phyloP scores from a whole-genome alignment of 2,888 invertebrate species.

The Clostera curtula region DNA sequence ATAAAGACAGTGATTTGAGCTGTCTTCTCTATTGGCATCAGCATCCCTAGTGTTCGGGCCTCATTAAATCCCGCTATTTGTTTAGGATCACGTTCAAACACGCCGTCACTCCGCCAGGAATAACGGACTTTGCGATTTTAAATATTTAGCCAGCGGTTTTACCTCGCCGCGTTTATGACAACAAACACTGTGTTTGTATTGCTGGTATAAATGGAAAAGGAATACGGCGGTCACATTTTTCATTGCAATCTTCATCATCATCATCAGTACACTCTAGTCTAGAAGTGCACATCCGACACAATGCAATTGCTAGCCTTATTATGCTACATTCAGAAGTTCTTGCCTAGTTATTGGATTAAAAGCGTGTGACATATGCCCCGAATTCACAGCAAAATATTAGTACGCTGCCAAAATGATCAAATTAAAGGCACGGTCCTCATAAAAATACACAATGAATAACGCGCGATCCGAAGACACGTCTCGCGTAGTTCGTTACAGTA shows the following conservation, averaged over 20 bases:
- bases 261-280: background rate
- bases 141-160: conserved; percentile 61
- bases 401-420: too few species aligned
- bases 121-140: conserved; percentile 66
- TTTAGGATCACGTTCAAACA: conserved; percentile 66
- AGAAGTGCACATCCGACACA: too few species aligned
- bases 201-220: conserved; percentile 14
- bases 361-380: too few species aligned
- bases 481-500: conserved; percentile 52
- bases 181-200: conserved; percentile 53
- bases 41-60: too few species aligned
- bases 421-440: too few species aligned
- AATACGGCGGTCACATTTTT: conserved; percentile 4
- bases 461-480: conserved; percentile 19
- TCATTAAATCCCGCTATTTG: conserved; percentile 68
- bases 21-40: too few species aligned
- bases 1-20: too few species aligned
- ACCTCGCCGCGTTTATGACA: conserved; percentile 53
- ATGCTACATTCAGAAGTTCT: too few species aligned
- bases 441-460: too few species aligned
- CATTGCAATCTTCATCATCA: conserved; percentile 2
- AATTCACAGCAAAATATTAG: too few species aligned
- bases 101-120: conserved; percentile 51
- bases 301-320: too few species aligned
- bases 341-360: too few species aligned